Evolutionary conservation across 2,888 invertebrate species (phyloP), one percentile per base, ranked within the genome.

Genomic region (Brassicogethes aeneus): DNA sequence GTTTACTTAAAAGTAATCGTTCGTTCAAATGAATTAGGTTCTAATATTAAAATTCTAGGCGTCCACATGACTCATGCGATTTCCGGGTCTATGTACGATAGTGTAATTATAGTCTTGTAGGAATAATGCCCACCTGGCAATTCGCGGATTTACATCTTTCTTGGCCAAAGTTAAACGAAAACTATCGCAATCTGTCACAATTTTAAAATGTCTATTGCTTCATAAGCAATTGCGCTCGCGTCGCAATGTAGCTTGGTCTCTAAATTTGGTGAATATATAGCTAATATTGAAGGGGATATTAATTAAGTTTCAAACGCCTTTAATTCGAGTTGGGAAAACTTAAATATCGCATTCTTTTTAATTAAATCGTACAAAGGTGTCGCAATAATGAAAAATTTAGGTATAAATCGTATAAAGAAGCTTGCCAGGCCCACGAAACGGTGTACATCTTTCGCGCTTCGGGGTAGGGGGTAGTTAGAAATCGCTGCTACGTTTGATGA

Each of bases 11-110:
- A 14, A 8, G 36, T 5, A 10, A 35, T 15, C 3, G n/a, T 15
- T 35, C 5, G 36, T 35, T 35, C 36, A 15, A 35, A 14, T 15
- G 36, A 7, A 15, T 35, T 35, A 3, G 36, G 13, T 35, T 35
- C 36, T 16, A 35, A 13, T 15, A 35, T 15, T 10, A 14, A 16
- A 35, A 35, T 35, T 8, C 15, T 35, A 16, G 3, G 36, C 36
- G 15, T 35, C 36, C 10, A 15, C 36, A 15, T 35, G 36, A 3
- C 5, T 3, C 36, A 35, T 35, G 8, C 12, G 13, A n/a, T 15
- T 23, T 15, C 5, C 36, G 13, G 13, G 5, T 8, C 36, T 14
- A 15, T 35, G 36, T 10, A 35, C 16, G 15, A 35, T 35, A 15
- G 13, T 15, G 15, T 14, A 35, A 7, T 10, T 14, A 16, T 35